Evolutionary conservation across 1,140 invertebrate species (phyloP), one percentile per base, ranked within the genome.

Genomic region (Temnothorax longispinosus): DNA sequence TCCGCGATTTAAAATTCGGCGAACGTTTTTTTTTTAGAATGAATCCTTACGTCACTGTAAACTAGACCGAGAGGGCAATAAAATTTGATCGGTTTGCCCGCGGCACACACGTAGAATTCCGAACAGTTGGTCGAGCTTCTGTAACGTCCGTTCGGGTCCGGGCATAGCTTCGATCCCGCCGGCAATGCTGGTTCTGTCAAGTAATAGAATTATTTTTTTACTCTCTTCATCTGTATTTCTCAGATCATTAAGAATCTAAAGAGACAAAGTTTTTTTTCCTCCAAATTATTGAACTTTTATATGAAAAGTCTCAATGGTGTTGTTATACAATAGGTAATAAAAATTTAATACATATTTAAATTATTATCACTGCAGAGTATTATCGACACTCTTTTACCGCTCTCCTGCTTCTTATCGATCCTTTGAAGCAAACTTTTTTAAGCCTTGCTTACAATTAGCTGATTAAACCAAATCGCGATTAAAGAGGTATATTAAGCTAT

Each of bases 91-190:
- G 97, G 96, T 56, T 94, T 93, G 81, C 96, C 94, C 82, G 92
- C 92, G 32, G 96, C 95, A 92, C 97, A 97, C 7, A 97, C 95
- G 93, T 96, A 97, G 94, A 97, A 97, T 91, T 96, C 96, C 80
- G 96, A 96, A 87, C 97, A 97, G 94, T 97, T 96, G 11, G 93
- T 95, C 69, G 95, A 94, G 91, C 96, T 97, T 88, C 96, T 96
- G 93, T 96, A 97, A 2, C 96, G 95, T 65, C 96, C 96, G 90
- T 95, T 95, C 64, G 91, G 87, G 74, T 94, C 92, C 50, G 96
- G 95, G 52, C 95, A 96, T 15, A 92, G 85, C 62, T 80, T 94
- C 90, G 96, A 91, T 92, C 95, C 93, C 87, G 93, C 71, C 21
- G 94, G 92, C 93, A 97, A 76, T 76, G 93, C 18, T 86, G 95